These are phyloP conservation scores for Scartelaos histophorus DNA, from an alignment of 2,113 vertebrate genomes.

Conservation along the genomic window DNA sequence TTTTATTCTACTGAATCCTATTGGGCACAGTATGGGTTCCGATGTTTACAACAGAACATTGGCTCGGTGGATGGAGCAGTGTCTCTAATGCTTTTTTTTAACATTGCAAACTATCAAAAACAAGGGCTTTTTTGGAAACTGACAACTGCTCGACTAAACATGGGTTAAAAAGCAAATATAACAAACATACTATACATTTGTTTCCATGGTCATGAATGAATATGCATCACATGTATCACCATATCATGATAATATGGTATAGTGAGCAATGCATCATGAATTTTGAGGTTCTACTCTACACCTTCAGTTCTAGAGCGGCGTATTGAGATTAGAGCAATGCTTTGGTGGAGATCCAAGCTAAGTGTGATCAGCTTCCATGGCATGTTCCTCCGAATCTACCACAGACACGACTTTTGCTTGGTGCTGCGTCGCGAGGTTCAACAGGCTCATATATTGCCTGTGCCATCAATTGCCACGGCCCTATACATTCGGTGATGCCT, in stretches of 20 bases:
- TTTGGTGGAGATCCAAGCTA: background rate
- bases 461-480: constrained; percentile 33
- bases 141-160: background rate
- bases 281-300: too few relatives aligned
- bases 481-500: constrained; percentile 25
- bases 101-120: background rate
- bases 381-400: background rate
- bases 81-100: background rate
- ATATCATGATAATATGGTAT: too few relatives aligned
- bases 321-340: background rate
- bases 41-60: too few relatives aligned
- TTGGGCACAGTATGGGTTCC: background rate
- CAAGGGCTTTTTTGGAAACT: background rate
- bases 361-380: background rate
- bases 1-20: background rate
- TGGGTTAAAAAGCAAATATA: background rate
- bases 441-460: constrained; percentile 23
- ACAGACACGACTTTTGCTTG: background rate
- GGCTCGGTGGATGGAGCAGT: background rate
- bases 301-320: background rate
- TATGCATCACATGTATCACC: too few relatives aligned
- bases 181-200: background rate
- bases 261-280: too few relatives aligned
- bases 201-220: background rate
- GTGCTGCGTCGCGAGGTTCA: constrained; percentile 17